phyloP scores from a whole-genome alignment of 2,888 invertebrate species.

The Rhyacophila evoluta region DNA sequence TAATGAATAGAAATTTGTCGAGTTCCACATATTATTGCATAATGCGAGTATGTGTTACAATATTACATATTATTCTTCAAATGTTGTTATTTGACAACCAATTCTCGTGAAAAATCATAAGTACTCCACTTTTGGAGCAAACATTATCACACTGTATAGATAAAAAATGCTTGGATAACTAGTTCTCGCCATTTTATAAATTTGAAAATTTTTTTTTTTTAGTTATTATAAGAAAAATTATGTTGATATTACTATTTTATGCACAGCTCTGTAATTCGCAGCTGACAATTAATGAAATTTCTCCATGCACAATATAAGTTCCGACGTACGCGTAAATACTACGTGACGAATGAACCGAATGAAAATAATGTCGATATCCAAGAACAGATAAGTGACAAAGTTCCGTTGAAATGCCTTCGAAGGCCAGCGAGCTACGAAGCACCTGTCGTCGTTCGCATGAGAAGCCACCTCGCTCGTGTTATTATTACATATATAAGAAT shows the following conservation, averaged over 20 bases:
- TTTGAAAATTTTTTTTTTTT: not conserved
- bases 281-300: not conserved
- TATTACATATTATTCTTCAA: too few relatives aligned
- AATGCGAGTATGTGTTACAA: too few relatives aligned
- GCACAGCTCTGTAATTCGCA: not conserved
- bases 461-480: too few relatives aligned
- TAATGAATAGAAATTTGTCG: too few relatives aligned
- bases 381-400: slow-evolving; percentile 22
- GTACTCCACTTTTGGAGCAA: too few relatives aligned
- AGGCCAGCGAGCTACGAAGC: not conserved
- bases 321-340: not conserved
- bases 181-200: not conserved
- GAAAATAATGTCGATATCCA: slow-evolving; percentile 1
- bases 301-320: not conserved
- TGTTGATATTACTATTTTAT: not conserved
- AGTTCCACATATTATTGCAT: too few relatives aligned
- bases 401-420: slow-evolving; percentile 20
- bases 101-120: too few relatives aligned
- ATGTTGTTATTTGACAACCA: too few relatives aligned
- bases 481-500: too few relatives aligned
- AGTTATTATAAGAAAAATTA: not conserved
- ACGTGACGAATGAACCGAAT: not conserved
- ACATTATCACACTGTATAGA: too few relatives aligned
- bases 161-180: too few relatives aligned
- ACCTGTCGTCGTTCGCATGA: not conserved